Base-by-base conservation (phyloP, 53 echinoderm and acorn worm genomes). In the Stichopus horrens region DNA sequence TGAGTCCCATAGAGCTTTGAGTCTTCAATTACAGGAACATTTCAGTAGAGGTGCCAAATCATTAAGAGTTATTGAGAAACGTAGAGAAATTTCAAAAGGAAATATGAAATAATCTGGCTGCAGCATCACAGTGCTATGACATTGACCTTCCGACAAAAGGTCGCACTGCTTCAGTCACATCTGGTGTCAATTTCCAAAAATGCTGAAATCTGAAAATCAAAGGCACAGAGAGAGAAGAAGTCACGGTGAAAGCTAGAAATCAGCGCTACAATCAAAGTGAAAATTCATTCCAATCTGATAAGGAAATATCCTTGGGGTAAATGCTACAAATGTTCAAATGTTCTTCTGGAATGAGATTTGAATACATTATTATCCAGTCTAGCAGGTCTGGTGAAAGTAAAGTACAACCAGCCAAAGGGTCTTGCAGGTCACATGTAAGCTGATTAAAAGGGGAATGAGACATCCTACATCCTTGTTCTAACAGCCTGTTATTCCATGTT, bases 271-370 rank as follows among this genome's bases (percentile, higher is more conserved):
- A 71, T 16, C 18, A 13, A 71, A 71, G 18, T 7, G 18, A 20
- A 18, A 71, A 71, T 71, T 71, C 19, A 20, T 71, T 71, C n/a
- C 71, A 63, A 63, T 63, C 11, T 10, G 11, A 13, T 16, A 71
- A 18, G 71, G 18, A 18, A 71, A n/a, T 71, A 71, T 71, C 71
- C 71, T 71, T 71, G 71, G 71, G 71, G 71, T 71, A 71, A 71
- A 18, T 7, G 6, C n/a, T n/a, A 7, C 71, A 16, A n/a, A 71
- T n/a, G n/a, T 59, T 71, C 14, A 71, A 71, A 71, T 71, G 71
- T 71, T 71, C n/a, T 14, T 68, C 5, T 71, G 14, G 16, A 71
- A 71, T 71, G 71, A 71, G 14, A 71, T 71, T 71, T 71, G 71
- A 71, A 71, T 71, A 71, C 5, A 71, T 71, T 71, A 71, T 71